Base-by-base conservation (phyloP, 2,113 vertebrate genomes). In the Delphinus delphis region DNA sequence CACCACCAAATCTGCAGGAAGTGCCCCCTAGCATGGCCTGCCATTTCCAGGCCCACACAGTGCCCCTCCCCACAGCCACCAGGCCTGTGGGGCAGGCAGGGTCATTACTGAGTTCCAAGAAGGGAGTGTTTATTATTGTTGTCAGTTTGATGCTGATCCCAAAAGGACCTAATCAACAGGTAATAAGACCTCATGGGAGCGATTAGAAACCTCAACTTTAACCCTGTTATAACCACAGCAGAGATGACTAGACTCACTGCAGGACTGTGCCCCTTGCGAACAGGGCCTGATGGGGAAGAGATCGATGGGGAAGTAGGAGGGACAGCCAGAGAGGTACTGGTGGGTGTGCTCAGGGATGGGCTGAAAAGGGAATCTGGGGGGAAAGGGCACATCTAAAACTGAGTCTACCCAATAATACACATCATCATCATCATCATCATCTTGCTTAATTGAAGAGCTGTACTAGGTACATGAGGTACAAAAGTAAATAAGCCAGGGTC, bases 151-250 rank as follows among this genome's bases (percentile, higher is more conserved):
- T 99, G 98, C 98, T 67, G 96, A 98, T 99, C 99, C 99, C 99
- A 96, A 98, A 99, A 99, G 99, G 98, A 98, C 98, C 98, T 99
- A 99, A 99, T 99, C 99, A 99, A 99, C 99, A 99, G 99, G 98
- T 99, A 99, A 99, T 99, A 99, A 98, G 99, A 98, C 98, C 99
- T 99, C 99, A 25, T 97, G 99, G 99, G 99, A 99, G 99, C 98
- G 98, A 99, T 99, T 99, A 99, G 98, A 99, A 98, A 99, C 98
- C 96, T 98, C 98, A 98, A 98, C 98, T 99, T 99, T 99, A 99
- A 99, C 99, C 99, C 98, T 92, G 97, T 98, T 98, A 80, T 94
- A 99, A 98, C 99, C 99, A 87, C 98, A 98, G 98, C 14, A 36
- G 63, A 97, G 89, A 73, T 91, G 95, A 88, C 23, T 23, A 76